Conservation (phyloP, 2,888 invertebrate genomes). For the Timema cristinae region DNA sequence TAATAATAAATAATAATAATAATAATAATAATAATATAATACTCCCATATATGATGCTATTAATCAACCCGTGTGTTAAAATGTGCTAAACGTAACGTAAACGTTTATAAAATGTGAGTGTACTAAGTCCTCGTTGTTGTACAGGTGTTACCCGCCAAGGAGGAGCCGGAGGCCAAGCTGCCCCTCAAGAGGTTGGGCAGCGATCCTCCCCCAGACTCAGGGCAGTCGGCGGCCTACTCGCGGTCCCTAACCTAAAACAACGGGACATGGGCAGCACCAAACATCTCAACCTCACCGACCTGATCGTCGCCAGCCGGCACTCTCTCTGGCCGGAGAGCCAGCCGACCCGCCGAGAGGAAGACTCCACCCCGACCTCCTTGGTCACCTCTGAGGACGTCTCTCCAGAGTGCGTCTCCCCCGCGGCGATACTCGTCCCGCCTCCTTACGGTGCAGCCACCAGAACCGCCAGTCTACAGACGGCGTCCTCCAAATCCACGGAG, state of each 20-base stretch:
- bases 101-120: no score
- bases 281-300: slow-evolving; percentile 24
- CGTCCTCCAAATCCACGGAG: neutral
- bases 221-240: slow-evolving; percentile 5
- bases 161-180: neutral
- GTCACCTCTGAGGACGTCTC: slow-evolving; percentile 31
- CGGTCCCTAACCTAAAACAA: slow-evolving; percentile 17
- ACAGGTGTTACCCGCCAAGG: slow-evolving; percentile 12
- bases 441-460: slow-evolving; percentile 31
- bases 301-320: slow-evolving; percentile 22
- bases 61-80: no score
- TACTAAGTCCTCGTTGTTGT: no score
- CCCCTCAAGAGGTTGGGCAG: slow-evolving; percentile 13
- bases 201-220: neutral
- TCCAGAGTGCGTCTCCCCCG: slow-evolving; percentile 36
- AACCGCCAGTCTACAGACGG: neutral
- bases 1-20: no score
- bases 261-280: slow-evolving; percentile 27
- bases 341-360: neutral
- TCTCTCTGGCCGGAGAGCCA: slow-evolving; percentile 19
- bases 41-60: no score
- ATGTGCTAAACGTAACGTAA: no score
- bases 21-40: no score
- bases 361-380: slow-evolving; percentile 17
- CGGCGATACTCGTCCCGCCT: slow-evolving; percentile 38